Conservation (phyloP, 2,113 vertebrate genomes). For the Amphiprion ocellaris region DNA sequence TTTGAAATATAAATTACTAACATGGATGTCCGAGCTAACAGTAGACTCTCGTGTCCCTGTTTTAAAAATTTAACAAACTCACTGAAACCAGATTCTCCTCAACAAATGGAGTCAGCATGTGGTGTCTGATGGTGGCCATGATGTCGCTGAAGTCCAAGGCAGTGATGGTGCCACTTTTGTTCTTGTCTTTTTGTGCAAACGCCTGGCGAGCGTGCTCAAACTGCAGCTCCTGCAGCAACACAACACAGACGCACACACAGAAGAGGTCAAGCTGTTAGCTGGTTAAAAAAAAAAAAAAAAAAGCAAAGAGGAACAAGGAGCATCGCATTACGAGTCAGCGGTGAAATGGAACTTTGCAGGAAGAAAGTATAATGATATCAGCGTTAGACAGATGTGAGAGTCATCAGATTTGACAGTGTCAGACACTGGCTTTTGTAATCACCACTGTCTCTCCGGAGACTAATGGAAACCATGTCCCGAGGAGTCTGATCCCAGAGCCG, state of each 20-base stretch:
- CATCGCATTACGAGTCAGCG: slow-evolving; percentile 41
- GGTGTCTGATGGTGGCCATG: slow-evolving; percentile 96
- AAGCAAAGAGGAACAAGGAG: slow-evolving; percentile 43
- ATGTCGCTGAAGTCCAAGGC: slow-evolving; percentile 97
- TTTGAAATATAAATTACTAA: neutral
- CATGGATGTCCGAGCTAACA: neutral
- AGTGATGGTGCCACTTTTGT: slow-evolving; percentile 93
- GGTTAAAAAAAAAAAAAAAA: slow-evolving; percentile 51
- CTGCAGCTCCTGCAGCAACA: slow-evolving; percentile 90
- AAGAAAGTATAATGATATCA: slow-evolving; percentile 55
- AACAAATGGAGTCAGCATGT: slow-evolving; percentile 96
- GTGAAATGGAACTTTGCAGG: slow-evolving; percentile 38
- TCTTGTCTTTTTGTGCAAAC: slow-evolving; percentile 95
- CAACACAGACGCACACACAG: slow-evolving; percentile 30
- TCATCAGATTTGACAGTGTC: slow-evolving; percentile 74
- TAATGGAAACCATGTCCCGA: slow-evolving; percentile 82
- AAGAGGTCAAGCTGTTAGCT: slow-evolving; percentile 39
- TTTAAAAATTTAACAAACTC: slow-evolving; percentile 78
- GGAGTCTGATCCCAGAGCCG: slow-evolving; percentile 69
- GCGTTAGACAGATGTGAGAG: slow-evolving; percentile 61
- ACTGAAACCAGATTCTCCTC: slow-evolving; percentile 99
- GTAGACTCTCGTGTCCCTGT: neutral
- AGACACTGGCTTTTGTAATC: slow-evolving; percentile 74
- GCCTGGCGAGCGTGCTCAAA: slow-evolving; percentile 96
- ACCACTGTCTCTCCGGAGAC: slow-evolving; percentile 64